These are phyloP conservation scores for Perizoma affinitatum DNA, from an alignment of 2,888 invertebrate genomes.

Conservation along the genomic window DNA sequence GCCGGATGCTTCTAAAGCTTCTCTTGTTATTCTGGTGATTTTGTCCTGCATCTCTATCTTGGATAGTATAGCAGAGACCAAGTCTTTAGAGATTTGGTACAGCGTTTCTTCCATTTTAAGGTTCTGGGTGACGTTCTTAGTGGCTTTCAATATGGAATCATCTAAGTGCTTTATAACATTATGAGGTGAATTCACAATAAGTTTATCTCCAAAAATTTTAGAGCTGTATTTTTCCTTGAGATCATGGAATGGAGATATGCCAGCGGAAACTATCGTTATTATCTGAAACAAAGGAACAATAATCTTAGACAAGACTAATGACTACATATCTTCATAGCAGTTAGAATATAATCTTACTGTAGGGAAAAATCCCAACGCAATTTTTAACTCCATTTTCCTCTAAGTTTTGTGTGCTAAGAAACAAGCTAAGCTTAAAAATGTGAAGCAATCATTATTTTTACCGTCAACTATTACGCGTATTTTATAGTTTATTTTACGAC, in stretches of 20 bases:
- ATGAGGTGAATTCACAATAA: constrained; percentile 62
- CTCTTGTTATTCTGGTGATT: constrained; percentile 75
- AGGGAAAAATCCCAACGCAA: constrained; percentile 15
- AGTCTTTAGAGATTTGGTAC: constrained; percentile 73
- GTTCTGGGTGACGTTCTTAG: constrained; percentile 74
- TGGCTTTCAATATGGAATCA: constrained; percentile 62
- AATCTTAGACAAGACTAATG: neutral
- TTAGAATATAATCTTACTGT: constrained; percentile 26
- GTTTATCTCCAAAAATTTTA: constrained; percentile 51
- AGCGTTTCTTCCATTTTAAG: constrained; percentile 72
- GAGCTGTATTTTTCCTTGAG: constrained; percentile 59
- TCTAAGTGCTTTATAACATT: constrained; percentile 70
- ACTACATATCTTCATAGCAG: too few species aligned
- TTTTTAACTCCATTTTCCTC: constrained; percentile 33
- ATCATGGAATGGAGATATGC: constrained; percentile 76
- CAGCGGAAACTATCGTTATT: constrained; percentile 50
- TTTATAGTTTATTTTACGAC: constrained; percentile 2
- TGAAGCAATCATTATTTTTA: constrained; percentile 14
- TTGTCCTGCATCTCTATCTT: constrained; percentile 78
- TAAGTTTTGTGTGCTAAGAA: constrained; percentile 5
- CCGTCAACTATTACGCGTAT: constrained; percentile 1
- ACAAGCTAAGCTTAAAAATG: constrained; percentile 8
- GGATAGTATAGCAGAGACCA: constrained; percentile 72
- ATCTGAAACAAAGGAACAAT: constrained; percentile 48
- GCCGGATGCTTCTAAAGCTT: constrained; percentile 75